These are phyloP conservation scores for Onychorhynchus coronatus DNA, from an alignment of 2,113 vertebrate genomes.

Conservation along the genomic window DNA sequence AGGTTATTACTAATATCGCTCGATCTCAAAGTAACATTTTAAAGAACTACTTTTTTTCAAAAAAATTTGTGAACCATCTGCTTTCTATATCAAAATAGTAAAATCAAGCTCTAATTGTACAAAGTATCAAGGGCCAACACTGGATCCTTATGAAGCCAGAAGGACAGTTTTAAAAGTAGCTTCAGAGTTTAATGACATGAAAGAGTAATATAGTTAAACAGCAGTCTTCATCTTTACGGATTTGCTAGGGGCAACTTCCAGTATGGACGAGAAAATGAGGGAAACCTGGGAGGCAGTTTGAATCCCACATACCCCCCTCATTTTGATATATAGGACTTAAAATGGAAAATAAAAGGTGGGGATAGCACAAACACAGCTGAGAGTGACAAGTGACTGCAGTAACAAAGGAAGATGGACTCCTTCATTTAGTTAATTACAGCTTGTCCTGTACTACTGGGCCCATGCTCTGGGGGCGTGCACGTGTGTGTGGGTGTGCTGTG, in stretches of 20 bases:
- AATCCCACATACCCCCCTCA: neutral
- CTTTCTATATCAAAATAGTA: slow-evolving; percentile 41
- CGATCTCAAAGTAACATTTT: slow-evolving; percentile 40
- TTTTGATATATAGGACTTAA: neutral
- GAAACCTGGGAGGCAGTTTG: neutral
- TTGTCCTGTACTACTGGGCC: neutral
- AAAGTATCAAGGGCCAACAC: slow-evolving; percentile 19
- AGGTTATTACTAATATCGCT: neutral
- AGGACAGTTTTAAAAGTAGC: slow-evolving; percentile 38
- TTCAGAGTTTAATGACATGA: slow-evolving; percentile 25
- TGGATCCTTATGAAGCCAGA: slow-evolving; percentile 46
- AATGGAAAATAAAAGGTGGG: neutral
- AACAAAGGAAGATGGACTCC: slow-evolving; percentile 26
- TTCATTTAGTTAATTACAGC: slow-evolving; percentile 52
- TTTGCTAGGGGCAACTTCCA: neutral
- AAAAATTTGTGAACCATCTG: neutral
- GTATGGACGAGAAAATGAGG: neutral
- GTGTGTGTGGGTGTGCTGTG: rapidly evolving
- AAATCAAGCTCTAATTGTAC: slow-evolving; percentile 63
- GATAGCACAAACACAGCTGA: slow-evolving; percentile 27
- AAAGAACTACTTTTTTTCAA: neutral
- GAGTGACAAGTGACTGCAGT: slow-evolving; percentile 29
- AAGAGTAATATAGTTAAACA: slow-evolving; percentile 46
- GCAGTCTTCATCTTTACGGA: neutral
- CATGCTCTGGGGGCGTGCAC: neutral